Evolutionary conservation across 2,797 vertebrate genomes (phyloP).

Genomic region (Mormyrus proboscirostris): DNA sequence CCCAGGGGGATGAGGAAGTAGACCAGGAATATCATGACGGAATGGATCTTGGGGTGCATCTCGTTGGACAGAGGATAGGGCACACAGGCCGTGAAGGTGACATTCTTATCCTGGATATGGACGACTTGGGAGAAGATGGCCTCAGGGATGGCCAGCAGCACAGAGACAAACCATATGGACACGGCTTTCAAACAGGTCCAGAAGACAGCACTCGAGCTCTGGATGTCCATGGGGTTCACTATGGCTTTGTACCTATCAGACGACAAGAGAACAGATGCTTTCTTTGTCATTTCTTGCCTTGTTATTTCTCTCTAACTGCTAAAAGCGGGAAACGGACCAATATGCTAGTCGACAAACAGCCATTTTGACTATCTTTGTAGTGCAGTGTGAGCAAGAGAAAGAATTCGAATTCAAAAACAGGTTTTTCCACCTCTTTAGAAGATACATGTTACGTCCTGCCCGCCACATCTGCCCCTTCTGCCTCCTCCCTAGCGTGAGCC

Average conservation of each 20-base stretch:
- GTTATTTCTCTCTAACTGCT: background rate
- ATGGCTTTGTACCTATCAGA: conserved; percentile 81
- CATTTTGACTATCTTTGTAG: background rate
- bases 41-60: conserved; percentile 86
- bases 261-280: conserved; percentile 19
- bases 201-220: conserved; percentile 75
- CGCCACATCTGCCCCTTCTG: background rate
- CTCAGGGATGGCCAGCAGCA: conserved; percentile 80
- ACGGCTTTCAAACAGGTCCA: conserved; percentile 79
- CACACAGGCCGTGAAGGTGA: conserved; percentile 78
- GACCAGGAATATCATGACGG: conserved; percentile 86
- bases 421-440: background rate
- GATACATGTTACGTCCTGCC: background rate
- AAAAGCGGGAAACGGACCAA: conserved; percentile 14
- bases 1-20: conserved; percentile 85
- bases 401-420: background rate
- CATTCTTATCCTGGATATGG: conserved; percentile 63
- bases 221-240: conserved; percentile 94
- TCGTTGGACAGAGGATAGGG: conserved; percentile 81
- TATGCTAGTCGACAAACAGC: conserved; percentile 3
- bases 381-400: background rate
- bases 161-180: conserved; percentile 81
- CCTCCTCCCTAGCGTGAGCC: background rate
- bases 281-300: background rate
- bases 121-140: conserved; percentile 84